Conservation (phyloP, 2,797 vertebrate genomes). For the Urosaurus nigricauda region DNA sequence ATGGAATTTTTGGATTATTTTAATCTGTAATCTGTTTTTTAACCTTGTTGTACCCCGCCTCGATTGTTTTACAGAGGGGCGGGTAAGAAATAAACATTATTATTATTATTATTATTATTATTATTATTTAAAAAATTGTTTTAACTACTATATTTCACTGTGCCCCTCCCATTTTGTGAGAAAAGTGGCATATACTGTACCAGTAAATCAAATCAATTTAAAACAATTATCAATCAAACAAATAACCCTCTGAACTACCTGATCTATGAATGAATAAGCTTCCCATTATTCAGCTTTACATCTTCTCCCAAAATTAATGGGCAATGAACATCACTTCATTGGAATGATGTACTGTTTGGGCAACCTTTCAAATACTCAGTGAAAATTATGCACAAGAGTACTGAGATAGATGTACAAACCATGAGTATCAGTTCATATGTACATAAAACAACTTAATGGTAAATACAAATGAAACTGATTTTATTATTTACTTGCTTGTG, state of each 20-base stretch:
- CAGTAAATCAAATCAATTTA: no score
- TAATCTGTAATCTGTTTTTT: no score
- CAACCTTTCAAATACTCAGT: neutral
- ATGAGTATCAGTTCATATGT: neutral
- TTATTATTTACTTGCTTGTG: neutral
- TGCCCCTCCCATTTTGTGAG: no score
- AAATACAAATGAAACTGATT: neutral
- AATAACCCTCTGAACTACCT: neutral
- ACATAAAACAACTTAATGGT: neutral
- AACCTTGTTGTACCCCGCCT: no score
- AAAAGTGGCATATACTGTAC: no score
- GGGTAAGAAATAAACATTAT: no score
- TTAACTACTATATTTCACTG: no score
- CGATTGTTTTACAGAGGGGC: no score
- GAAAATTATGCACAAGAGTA: neutral
- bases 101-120: no score
- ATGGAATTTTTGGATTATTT: no score
- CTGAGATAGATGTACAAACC: neutral
- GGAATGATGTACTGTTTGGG: neutral
- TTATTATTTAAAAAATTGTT: no score
- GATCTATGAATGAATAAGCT: neutral
- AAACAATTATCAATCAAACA: no score
- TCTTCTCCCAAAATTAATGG: neutral
- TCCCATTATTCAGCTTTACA: neutral
- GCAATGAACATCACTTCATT: neutral